Conservation (phyloP, 2,113 vertebrate species). For the Stictonetta naevosa region DNA sequence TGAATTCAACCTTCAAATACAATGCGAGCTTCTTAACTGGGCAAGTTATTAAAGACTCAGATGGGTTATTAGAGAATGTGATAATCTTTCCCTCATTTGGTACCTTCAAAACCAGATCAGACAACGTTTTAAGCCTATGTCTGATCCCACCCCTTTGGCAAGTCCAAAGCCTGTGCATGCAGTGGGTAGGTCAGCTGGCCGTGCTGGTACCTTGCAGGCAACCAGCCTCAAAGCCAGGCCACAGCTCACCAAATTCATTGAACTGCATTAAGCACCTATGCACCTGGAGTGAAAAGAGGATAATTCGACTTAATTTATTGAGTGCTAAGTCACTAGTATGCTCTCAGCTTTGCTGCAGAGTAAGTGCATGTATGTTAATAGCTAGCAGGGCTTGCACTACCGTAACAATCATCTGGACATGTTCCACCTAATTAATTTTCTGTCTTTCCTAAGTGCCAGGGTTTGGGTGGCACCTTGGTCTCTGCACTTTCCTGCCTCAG, state of each 20-base stretch:
- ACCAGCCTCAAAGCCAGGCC: neutral
- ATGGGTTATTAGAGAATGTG: neutral
- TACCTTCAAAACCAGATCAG: neutral
- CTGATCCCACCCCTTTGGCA: neutral
- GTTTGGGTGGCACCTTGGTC: neutral
- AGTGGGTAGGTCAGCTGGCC: neutral
- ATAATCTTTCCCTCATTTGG: neutral
- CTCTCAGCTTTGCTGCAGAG: neutral
- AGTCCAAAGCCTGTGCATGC: neutral
- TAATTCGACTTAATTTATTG: neutral
- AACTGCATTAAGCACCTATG: neutral
- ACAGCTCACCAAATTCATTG: neutral
- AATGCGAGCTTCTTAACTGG: neutral
- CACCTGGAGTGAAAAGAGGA: neutral
- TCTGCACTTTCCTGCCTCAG: neutral
- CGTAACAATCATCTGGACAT: accelerated
- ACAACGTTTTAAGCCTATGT: neutral
- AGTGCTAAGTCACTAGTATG: neutral
- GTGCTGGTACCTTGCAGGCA: neutral
- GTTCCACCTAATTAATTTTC: neutral
- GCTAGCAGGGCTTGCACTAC: neutral
- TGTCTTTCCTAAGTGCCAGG: neutral
- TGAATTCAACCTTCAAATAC: neutral
- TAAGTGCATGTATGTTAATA: neutral
- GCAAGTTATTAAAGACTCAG: neutral